Percentiles rank a stretch among this genome's conserved stretches.
phyloP scores from a whole-genome alignment of 2,888 invertebrate species.

The Belgica antarctica region DNA sequence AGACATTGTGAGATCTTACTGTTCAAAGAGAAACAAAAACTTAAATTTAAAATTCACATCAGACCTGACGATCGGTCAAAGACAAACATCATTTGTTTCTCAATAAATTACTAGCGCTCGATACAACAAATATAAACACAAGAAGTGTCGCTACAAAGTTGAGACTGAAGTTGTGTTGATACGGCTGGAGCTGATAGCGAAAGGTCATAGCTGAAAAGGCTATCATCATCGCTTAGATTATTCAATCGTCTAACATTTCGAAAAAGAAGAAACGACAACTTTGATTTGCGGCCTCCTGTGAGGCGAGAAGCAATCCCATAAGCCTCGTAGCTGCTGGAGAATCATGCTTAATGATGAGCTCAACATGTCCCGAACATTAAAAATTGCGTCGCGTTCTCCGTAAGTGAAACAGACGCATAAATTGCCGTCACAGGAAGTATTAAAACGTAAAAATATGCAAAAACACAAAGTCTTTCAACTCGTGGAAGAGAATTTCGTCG shows the following conservation, averaged over 20 bases:
- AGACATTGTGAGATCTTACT: background rate
- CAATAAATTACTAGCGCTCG: slow-evolving; percentile 8
- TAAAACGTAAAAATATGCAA: slow-evolving; percentile 26
- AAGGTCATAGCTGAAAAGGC: slow-evolving; percentile 26
- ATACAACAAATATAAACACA: too few relatives aligned
- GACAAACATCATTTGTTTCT: slow-evolving; percentile 1
- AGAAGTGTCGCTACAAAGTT: slow-evolving; percentile 6
- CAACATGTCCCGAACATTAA: background rate
- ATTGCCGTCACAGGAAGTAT: slow-evolving; percentile 19
- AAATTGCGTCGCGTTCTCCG: background rate
- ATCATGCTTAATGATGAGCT: too few relatives aligned
- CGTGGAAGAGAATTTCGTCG: background rate
- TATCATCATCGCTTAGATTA: slow-evolving; percentile 19
- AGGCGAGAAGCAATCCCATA: too few relatives aligned
- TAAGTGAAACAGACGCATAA: slow-evolving; percentile 24
- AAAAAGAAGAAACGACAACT: too few relatives aligned
- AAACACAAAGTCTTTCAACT: slow-evolving; percentile 8
- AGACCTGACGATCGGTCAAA: slow-evolving; percentile 11
- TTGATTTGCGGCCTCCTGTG: too few relatives aligned
- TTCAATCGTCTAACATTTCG: background rate
- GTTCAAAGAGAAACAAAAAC: background rate
- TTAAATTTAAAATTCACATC: slow-evolving; percentile 34
- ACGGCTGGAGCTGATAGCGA: slow-evolving; percentile 15
- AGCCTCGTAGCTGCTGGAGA: too few relatives aligned
- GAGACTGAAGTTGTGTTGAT: slow-evolving; percentile 5